Conservation (phyloP, 2,888 invertebrate species). For the Cheilosia variabilis region DNA sequence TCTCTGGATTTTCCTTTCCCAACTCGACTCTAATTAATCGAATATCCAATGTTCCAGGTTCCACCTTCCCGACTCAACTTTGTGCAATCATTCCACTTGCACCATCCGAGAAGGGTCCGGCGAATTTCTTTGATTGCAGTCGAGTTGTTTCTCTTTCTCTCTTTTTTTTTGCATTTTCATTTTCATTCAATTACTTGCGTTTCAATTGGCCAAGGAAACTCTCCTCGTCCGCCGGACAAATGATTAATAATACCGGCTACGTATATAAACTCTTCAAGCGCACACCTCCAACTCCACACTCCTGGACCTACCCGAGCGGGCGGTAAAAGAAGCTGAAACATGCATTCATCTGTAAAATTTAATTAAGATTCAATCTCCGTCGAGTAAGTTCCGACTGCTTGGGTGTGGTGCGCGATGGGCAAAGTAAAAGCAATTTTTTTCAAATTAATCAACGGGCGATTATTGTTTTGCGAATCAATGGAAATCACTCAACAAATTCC, state of each 20-base stretch:
- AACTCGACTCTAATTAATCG: conserved; percentile 63
- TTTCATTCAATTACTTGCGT: conserved; percentile 33
- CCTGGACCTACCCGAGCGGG: not conserved
- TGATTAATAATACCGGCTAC: conserved; percentile 39
- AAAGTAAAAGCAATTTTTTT: too few relatives aligned
- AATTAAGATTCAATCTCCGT: conserved; percentile 64
- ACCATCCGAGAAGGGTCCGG: not conserved
- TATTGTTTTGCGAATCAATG: conserved; percentile 66
- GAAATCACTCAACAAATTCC: conserved; percentile 31
- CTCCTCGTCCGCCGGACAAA: conserved; percentile 28
- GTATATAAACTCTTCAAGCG: conserved; percentile 22
- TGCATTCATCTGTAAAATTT: conserved; percentile 65
- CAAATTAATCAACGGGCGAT: conserved; percentile 57
- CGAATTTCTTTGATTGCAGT: conserved; percentile 36
- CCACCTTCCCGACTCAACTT: conserved; percentile 63
- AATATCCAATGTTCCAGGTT: conserved; percentile 48
- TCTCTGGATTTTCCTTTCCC: conserved; percentile 41
- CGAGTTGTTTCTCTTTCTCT: conserved; percentile 1
- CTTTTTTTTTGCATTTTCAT: not conserved
- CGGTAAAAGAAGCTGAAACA: conserved; percentile 31
- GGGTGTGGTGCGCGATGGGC: not conserved
- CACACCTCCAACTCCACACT: not conserved
- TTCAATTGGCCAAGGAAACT: conserved; percentile 43
- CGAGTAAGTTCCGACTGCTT: conserved; percentile 32
- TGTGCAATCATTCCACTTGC: conserved; percentile 54